A percentile compares a stretch with the other conserved stretches of the same genome.
Conservation (phyloP, 2,888 invertebrate species). For the Andrena dorsata region DNA sequence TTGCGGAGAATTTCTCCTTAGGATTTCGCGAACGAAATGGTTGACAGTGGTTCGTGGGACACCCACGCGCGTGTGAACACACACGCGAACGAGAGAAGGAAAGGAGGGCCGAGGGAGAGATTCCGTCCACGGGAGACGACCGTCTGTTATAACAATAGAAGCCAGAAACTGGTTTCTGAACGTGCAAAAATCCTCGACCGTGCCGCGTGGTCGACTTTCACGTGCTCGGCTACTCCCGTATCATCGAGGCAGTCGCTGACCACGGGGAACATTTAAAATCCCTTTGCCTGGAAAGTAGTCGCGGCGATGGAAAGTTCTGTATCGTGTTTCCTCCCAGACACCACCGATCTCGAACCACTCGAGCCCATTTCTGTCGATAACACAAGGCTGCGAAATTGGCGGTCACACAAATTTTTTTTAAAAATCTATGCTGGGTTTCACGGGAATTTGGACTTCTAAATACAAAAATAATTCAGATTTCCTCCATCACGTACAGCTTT, state of each 20-base stretch:
- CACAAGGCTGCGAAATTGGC: too few relatives aligned
- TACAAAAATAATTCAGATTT: too few relatives aligned
- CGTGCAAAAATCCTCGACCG: slow-evolving; percentile 57
- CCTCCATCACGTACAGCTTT: too few relatives aligned
- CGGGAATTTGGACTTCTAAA: too few relatives aligned
- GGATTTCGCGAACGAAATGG: slow-evolving; percentile 31
- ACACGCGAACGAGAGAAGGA: slow-evolving; percentile 31
- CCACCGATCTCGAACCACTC: not conserved
- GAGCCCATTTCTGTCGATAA: too few relatives aligned
- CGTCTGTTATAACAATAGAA: slow-evolving; percentile 63
- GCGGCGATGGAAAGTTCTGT: slow-evolving; percentile 18
- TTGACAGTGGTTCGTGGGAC: slow-evolving; percentile 18
- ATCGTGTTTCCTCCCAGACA: not conserved
- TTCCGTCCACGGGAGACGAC: slow-evolving; percentile 37
- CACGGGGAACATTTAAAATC: slow-evolving; percentile 48
- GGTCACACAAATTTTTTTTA: too few relatives aligned
- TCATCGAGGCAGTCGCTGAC: slow-evolving; percentile 56
- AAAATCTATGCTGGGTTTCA: too few relatives aligned
- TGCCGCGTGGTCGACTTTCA: slow-evolving; percentile 71
- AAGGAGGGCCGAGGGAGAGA: slow-evolving; percentile 41
- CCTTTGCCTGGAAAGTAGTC: slow-evolving; percentile 35
- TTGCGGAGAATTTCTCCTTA: slow-evolving; percentile 5
- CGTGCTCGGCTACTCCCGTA: slow-evolving; percentile 50
- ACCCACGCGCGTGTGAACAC: slow-evolving; percentile 22
- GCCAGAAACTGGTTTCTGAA: slow-evolving; percentile 66